Base-by-base conservation (phyloP, 1,140 invertebrate genomes). In the Zaprionus kolodkinae region DNA sequence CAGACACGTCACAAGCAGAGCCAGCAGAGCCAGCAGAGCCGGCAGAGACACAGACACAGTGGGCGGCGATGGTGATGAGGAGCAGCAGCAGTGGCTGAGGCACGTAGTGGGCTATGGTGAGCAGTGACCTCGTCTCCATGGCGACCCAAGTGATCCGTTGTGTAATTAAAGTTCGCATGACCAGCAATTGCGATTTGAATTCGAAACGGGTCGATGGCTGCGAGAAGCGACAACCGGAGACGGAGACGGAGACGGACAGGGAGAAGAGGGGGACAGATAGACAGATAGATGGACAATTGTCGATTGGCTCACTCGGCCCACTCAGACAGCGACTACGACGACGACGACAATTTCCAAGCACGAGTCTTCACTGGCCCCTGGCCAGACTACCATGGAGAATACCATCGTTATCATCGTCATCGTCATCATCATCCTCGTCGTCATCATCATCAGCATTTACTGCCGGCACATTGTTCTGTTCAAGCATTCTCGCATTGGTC, bases 101-200 rank as follows among this genome's bases (percentile, higher is more conserved):
- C 40, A 45, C 40, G 33, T 11, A 61, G 62, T 52, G 17, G 52
- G 30, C 76, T 52, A 74, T 83, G 67, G 62, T 21, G 21, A 21
- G 38, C 30, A 33, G 40, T 27, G 43, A 17, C 43, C 27, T 59
- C 59, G 72, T 77, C 63, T 48, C 48, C 64, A 35, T 65, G 65
- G 43, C 57, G 64, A 64, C 61, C 57, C 73, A 45, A 76, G 55
- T 69, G 69, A 76, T 64, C 72, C 71, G 76, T 72, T 77, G 72
- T 80, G 73, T 84, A 87, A 87, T 87, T 87, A 88, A 88, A 88
- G 84, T 88, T 87, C 65, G 84, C 84, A 88, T 88, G 84, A 84
- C 84, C 72, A 66, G 75, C 77, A 88, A 82, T 83, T 83, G 84
- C 73, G 78, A 75, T 84, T 88, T 87, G 80, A 88, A 83, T 83